A percentile compares a stretch with the other conserved stretches of the same genome.
These are phyloP conservation scores for Datnioides undecimradiatus DNA, from an alignment of 2,113 vertebrate species.

Conservation along the genomic window DNA sequence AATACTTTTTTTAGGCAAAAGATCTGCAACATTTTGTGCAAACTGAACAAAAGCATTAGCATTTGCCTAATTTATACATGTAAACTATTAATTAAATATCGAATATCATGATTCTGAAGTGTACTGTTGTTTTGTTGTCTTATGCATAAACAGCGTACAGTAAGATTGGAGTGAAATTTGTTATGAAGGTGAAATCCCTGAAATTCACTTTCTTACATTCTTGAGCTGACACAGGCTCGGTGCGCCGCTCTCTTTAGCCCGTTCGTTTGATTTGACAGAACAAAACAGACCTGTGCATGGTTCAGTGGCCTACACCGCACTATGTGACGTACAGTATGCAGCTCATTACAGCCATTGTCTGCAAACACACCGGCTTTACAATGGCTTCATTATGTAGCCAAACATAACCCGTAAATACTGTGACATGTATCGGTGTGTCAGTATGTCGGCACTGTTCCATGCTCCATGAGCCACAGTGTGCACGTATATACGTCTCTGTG, in stretches of 20 bases:
- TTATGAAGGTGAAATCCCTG: neutral
- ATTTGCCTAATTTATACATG: too few relatives aligned
- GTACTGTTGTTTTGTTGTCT: too few relatives aligned
- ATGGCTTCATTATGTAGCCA: constrained; percentile 7
- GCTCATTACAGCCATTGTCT: constrained; percentile 33
- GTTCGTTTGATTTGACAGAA: constrained; percentile 16
- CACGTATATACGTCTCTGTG: neutral
- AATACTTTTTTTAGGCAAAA: too few relatives aligned
- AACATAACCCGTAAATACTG: constrained; percentile 1
- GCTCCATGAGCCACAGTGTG: neutral
- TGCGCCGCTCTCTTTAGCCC: constrained; percentile 3
- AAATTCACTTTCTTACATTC: neutral
- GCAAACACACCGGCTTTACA: constrained; percentile 5
- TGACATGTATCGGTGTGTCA: neutral
- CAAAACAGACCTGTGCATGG: constrained; percentile 11
- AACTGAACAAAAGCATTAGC: too few relatives aligned
- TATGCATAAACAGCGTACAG: neutral
- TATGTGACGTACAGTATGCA: neutral
- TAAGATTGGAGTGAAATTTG: neutral
- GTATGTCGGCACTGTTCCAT: too few relatives aligned
- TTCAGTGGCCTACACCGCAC: constrained; percentile 25
- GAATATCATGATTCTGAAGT: too few relatives aligned
- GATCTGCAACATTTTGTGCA: too few relatives aligned
- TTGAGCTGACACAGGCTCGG: neutral
- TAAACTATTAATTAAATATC: too few relatives aligned